A percentile compares a stretch with the other conserved stretches of the same genome.
Evolutionary conservation across 2,113 vertebrate genomes (phyloP).

Genomic region (Stegostoma tigrinum): DNA sequence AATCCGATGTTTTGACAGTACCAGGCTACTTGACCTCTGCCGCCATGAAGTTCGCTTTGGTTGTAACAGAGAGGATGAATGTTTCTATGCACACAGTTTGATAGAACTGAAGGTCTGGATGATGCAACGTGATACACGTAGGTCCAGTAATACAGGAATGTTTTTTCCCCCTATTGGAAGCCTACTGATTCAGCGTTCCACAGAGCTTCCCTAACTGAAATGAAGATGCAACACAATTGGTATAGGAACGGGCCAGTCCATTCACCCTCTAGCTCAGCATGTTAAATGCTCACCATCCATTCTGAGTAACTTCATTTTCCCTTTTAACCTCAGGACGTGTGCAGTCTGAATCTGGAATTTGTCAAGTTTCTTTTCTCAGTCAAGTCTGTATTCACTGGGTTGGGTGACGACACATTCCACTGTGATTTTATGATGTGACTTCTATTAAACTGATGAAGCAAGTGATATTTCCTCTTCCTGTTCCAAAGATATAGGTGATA

Average conservation of each 20-base stretch:
- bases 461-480: not conserved
- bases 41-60: slow-evolving; percentile 90
- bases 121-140: slow-evolving; percentile 82
- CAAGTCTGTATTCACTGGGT: not conserved
- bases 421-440: not conserved
- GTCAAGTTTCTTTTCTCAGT: not conserved
- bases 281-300: not conserved
- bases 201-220: not conserved
- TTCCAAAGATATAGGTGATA: too few relatives aligned
- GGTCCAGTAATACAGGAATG: not conserved
- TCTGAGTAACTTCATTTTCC: not conserved
- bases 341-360: not conserved
- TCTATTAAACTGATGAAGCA: not conserved
- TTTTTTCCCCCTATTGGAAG: not conserved
- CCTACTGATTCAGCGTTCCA: not conserved
- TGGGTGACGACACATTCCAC: not conserved
- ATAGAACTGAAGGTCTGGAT: slow-evolving; percentile 95
- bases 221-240: not conserved
- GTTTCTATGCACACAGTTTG: slow-evolving; percentile 91
- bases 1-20: slow-evolving; percentile 67
- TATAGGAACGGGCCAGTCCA: not conserved
- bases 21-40: slow-evolving; percentile 81
- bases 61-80: slow-evolving; percentile 83
- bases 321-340: not conserved
- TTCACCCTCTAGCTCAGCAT: not conserved